Percentiles rank a stretch among this genome's conserved stretches.
These are phyloP conservation scores for Oscheius onirici DNA, from an alignment of 2,888 invertebrate genomes.

Conservation along the genomic window DNA sequence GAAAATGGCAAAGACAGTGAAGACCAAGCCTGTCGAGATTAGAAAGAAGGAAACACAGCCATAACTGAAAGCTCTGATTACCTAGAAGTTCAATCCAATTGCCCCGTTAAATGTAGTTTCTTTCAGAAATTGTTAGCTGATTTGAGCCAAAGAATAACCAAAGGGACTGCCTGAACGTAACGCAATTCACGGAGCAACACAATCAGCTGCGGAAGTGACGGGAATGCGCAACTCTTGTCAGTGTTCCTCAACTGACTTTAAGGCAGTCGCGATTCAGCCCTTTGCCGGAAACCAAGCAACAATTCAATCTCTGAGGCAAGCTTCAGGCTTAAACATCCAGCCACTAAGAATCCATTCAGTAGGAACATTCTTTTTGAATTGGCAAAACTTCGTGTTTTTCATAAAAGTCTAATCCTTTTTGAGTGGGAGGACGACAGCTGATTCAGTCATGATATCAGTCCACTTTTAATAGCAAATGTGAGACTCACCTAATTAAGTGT, in stretches of 20 bases:
- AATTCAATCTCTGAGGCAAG: conserved; percentile 30
- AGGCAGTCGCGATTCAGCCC: conserved; percentile 25
- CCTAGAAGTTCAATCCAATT: neutral
- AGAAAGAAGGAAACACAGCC: conserved; percentile 69
- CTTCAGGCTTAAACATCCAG: neutral
- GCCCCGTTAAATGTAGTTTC: neutral
- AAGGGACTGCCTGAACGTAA: conserved; percentile 16
- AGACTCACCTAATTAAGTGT: conserved; percentile 66
- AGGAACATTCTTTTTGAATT: neutral
- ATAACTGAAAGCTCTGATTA: conserved; percentile 61
- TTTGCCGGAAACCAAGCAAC: conserved; percentile 29
- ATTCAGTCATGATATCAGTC: neutral
- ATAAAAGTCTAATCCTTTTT: neutral
- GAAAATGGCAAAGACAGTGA: conserved; percentile 71
- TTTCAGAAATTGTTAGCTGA: conserved; percentile 3
- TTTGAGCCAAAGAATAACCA: conserved; percentile 18
- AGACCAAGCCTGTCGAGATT: conserved; percentile 70
- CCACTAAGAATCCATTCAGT: neutral
- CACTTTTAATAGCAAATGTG: neutral
- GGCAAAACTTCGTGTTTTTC: neutral
- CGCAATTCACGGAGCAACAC: conserved; percentile 29
- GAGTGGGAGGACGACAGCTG: neutral
- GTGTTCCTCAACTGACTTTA: conserved; percentile 29
- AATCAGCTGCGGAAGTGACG: conserved; percentile 31
- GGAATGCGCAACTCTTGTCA: conserved; percentile 18